Evolutionary conservation across 37 sponge, comb jelly and placozoan genomes (phyloP), one percentile per base, ranked within the genome.

Genomic region (Hormiphora californensis): DNA sequence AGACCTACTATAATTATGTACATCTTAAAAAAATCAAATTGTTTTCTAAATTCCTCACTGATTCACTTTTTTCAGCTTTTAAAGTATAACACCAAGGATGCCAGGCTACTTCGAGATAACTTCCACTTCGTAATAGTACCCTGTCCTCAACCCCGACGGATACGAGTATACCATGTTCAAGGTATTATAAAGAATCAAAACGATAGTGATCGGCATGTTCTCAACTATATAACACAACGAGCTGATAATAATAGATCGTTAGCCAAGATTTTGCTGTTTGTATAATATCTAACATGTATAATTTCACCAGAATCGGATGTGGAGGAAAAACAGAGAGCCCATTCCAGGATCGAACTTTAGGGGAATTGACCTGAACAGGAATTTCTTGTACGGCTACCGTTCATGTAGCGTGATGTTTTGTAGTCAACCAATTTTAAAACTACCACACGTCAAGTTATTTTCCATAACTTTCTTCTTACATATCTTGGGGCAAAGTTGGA

Each of bases 311-410:
- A 73, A 73, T 46, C 12, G 81, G 22, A 15, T 73, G 46, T 73
- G 81, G 81, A 39, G 81, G 8, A 73, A 73, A 46, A 73, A 73
- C 81, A 39, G 81, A 33, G 81, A 73, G 22, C 81, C 81, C 9
- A 73, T 36, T 27, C 44, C 38, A 39, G 44, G 5, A 9, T 36
- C 32, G 25, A 46, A 36, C 22, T 73, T 43, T 41, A 36, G n/a
- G 8, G 81, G 81, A 39, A 36, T 33, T 25, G 81, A 73, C 23
- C 27, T 73, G 12, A 73, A 73, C 46, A 1, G 81, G 46, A 73
- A 73, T 46, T 73, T 73, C 25, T 12, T 73, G 36, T 73, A 73
- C 44, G 81, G 81, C 7, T 73, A 41, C 25, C 40, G 25, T 27
- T 46, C 81, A 73, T 73, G 81, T 73, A 21, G 43, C 46, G n/a